These are phyloP conservation scores for Pimephales promelas DNA, from an alignment of 2,113 vertebrate species.

Conservation along the genomic window DNA sequence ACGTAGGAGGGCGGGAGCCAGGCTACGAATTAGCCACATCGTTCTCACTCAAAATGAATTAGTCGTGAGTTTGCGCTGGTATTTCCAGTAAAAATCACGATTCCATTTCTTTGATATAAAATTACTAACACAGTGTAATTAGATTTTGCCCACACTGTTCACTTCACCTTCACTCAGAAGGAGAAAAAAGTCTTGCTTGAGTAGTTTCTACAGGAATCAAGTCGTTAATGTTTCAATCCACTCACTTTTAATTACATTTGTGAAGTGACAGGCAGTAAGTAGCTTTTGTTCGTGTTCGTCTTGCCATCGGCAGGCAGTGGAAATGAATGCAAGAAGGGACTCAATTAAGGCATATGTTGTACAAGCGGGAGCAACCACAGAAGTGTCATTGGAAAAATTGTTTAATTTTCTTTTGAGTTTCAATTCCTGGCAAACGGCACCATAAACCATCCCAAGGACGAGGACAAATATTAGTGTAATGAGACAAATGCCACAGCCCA, in stretches of 20 bases:
- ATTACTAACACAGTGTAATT: not conserved
- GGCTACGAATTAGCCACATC: no score
- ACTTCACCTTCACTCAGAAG: not conserved
- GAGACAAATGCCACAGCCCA: conserved; percentile 14
- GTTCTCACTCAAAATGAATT: no score
- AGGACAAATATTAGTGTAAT: conserved; percentile 33
- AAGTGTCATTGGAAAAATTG: conserved; percentile 13
- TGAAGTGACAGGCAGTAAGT: conserved; percentile 31
- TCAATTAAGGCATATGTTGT: conserved; percentile 53
- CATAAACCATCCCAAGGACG: not conserved
- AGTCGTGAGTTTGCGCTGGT: no score
- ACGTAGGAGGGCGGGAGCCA: no score
- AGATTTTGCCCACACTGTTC: not conserved
- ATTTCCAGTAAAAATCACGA: not conserved
- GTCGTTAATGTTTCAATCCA: conserved; percentile 21
- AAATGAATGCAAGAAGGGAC: conserved; percentile 47
- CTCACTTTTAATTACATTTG: conserved; percentile 51
- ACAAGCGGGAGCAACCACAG: conserved; percentile 21
- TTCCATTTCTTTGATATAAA: not conserved
- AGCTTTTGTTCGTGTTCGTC: conserved; percentile 1
- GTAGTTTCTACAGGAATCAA: conserved; percentile 16
- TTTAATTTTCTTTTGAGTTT: conserved; percentile 36
- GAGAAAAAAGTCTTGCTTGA: not conserved
- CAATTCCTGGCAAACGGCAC: not conserved
- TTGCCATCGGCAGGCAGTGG: conserved; percentile 18